A percentile compares a stretch with the other conserved stretches of the same genome.
These are phyloP conservation scores for Planiliza haematocheilus DNA, from an alignment of 2,113 vertebrate genomes.

Conservation along the genomic window DNA sequence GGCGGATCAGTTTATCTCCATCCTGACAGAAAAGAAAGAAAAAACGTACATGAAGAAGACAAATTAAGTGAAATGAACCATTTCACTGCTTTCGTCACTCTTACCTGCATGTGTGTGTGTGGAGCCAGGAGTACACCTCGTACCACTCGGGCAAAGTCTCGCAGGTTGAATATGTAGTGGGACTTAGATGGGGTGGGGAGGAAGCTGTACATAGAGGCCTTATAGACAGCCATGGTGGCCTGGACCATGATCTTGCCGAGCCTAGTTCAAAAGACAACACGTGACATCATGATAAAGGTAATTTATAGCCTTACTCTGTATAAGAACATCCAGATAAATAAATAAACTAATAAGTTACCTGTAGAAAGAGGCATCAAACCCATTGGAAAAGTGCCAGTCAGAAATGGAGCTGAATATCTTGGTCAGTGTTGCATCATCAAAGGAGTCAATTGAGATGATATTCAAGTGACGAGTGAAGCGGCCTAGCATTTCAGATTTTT, in stretches of 20 bases:
- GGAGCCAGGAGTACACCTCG: conserved; percentile 91
- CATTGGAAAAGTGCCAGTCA: conserved; percentile 93
- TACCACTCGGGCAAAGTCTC: conserved; percentile 93
- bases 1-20: conserved; percentile 90
- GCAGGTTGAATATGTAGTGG: conserved; percentile 94
- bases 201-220: conserved; percentile 87
- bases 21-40: conserved; percentile 79
- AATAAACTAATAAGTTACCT: conserved; percentile 78
- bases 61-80: neutral
- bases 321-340: neutral
- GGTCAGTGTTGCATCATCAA: conserved; percentile 89
- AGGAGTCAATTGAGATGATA: conserved; percentile 88
- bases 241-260: conserved; percentile 90
- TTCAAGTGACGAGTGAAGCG: conserved; percentile 94
- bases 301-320: neutral
- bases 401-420: conserved; percentile 91
- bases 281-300: neutral
- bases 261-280: conserved; percentile 69
- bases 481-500: conserved; percentile 75
- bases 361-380: conserved; percentile 87
- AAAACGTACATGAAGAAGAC: neutral
- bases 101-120: conserved; percentile 90
- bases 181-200: conserved; percentile 95
- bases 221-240: conserved; percentile 90
- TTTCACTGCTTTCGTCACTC: neutral